Evolutionary conservation across 2,113 vertebrate genomes (phyloP).

Genomic region (Perca schrenkii): DNA sequence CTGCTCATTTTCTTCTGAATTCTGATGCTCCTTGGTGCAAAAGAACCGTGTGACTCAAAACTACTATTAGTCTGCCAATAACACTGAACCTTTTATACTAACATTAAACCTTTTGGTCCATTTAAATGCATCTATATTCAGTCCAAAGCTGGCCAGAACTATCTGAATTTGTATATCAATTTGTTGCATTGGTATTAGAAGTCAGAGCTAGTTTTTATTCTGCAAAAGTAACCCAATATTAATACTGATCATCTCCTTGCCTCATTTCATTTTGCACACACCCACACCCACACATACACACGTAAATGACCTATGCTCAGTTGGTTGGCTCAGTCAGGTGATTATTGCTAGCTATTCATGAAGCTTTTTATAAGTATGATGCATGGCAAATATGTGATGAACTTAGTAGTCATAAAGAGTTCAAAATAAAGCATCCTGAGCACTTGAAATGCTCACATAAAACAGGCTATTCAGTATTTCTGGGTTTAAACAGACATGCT

Average conservation of each 20-base stretch:
- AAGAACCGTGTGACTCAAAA: constrained; percentile 50
- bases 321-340: constrained; percentile 3
- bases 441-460: constrained; percentile 19
- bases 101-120: constrained; percentile 18
- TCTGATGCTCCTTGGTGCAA: constrained; percentile 54
- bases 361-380: background rate
- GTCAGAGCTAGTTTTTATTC: background rate
- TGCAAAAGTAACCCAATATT: background rate
- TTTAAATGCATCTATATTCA: background rate
- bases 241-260: background rate
- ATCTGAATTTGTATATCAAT: constrained; percentile 6
- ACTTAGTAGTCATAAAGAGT: background rate
- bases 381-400: background rate
- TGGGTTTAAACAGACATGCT: background rate
- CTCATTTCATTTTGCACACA: background rate
- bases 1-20: constrained; percentile 64
- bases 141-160: background rate
- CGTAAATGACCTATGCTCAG: constrained; percentile 23
- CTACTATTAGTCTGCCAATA: constrained; percentile 39
- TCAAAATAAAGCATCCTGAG: constrained; percentile 14
- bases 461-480: background rate
- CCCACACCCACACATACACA: too few species aligned
- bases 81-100: constrained; percentile 26
- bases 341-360: constrained; percentile 18
- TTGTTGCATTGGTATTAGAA: background rate